Evolutionary conservation across 2,113 vertebrate genomes (phyloP), one percentile per base, ranked within the genome.

Genomic region (Gulo gulo): DNA sequence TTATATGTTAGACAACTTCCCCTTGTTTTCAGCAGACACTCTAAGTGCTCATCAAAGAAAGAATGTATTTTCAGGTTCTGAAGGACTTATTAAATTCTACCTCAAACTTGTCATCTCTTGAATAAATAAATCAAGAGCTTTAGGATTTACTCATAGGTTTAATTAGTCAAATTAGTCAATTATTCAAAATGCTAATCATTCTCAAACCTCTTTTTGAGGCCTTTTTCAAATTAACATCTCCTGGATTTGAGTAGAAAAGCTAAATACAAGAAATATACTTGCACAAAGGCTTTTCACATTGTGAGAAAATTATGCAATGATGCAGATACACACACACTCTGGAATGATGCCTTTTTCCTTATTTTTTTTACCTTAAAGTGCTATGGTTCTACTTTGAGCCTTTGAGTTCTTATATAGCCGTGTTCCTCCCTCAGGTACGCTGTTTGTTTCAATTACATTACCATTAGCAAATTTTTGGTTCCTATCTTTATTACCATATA

Each of bases 111-210:
- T 52, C 63, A 91, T 95, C 63, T 57, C 36, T 93, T 93, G 76
- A 91, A 91, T 84, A 95, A 94, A 87, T 90, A 95, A 95, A 52
- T 88, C 79, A 94, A 97, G 92, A 93, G 65, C 6, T 61, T 93
- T 88, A 88, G 34, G 74, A 94, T 96, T 91, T 94, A 96, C 86
- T 93, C 36, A 29, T 59, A 93, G 61, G 2, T 81, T 81, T 95
- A 96, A 95, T 97, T 96, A 96, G 76, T 78, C 50, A 96, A 94
- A 96, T 91, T 84, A 76, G 89, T 71, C 36, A 96, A 74, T 94
- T 91, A 95, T 88, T 71, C 55, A 81, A 93, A 95, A 69, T 95
- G 23, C 52, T 91, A 97, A 93, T 94, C 31, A 94, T 91, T 93
- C 34, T 85, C 39, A 73, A 91, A 83, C 21, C 36, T 93, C 31